phyloP scores from a whole-genome alignment of 2,888 invertebrate species.

The Pachliopta kotzebuea region DNA sequence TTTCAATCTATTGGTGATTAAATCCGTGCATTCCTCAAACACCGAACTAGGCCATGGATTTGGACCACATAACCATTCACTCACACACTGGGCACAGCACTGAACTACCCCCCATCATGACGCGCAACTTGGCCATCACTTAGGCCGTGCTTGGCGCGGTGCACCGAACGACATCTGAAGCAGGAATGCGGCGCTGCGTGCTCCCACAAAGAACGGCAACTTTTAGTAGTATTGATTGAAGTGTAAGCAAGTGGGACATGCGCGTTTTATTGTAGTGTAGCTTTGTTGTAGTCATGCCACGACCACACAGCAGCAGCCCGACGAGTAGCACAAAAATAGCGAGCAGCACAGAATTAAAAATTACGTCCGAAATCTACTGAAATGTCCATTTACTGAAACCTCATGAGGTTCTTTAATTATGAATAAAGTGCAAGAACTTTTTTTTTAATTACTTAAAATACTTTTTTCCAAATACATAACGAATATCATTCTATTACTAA shows the following conservation, averaged over 20 bases:
- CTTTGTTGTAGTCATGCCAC: background rate
- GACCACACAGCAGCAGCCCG: too few species aligned
- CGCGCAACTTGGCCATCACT: background rate
- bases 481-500: too few species aligned
- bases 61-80: background rate
- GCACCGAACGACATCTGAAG: background rate
- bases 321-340: background rate
- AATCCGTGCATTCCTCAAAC: background rate
- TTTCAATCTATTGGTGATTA: background rate
- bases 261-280: background rate
- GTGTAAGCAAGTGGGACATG: slow-evolving; percentile 1
- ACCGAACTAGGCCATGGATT: background rate
- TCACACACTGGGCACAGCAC: slow-evolving; percentile 1
- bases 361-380: too few species aligned
- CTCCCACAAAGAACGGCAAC: background rate
- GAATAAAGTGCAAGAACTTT: too few species aligned
- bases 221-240: slow-evolving; percentile 3
- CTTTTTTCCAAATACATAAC: too few species aligned
- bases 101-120: background rate
- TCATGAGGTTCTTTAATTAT: too few species aligned
- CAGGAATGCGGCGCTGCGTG: background rate
- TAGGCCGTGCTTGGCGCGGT: background rate
- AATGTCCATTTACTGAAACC: too few species aligned
- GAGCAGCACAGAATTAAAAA: too few species aligned
- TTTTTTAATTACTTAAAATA: too few species aligned